phyloP scores from a whole-genome alignment of 2,888 invertebrate genomes.

The Stictocephala bisonia region DNA sequence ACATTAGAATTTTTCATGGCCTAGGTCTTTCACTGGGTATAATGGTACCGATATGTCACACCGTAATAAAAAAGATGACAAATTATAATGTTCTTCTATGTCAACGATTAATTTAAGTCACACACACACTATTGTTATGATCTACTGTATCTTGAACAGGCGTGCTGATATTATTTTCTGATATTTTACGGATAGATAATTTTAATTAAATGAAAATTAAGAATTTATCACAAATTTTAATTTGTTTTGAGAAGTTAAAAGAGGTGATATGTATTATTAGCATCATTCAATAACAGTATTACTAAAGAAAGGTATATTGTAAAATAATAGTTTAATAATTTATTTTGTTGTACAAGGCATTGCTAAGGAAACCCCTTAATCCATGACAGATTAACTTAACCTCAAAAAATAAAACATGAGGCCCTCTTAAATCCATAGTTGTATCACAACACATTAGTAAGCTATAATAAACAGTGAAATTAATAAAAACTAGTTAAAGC shows the following conservation, averaged over 20 bases:
- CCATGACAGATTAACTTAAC: slow-evolving; percentile 27
- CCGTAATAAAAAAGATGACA: background rate
- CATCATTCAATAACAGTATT: too few relatives aligned
- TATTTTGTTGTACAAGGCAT: background rate
- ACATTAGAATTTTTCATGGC: background rate
- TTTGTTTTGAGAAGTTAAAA: background rate
- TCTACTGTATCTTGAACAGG: background rate
- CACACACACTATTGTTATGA: background rate
- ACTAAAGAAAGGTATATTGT: background rate
- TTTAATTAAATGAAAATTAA: too few relatives aligned
- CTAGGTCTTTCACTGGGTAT: background rate
- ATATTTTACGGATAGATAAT: background rate
- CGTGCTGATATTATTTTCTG: background rate
- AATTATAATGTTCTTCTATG: background rate
- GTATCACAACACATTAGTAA: background rate
- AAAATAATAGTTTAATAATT: background rate
- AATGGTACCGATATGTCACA: background rate
- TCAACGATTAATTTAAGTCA: background rate
- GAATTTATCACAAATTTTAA: background rate
- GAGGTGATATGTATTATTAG: background rate
- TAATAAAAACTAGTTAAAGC: background rate
- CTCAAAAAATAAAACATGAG: slow-evolving; percentile 12
- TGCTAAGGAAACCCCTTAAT: slow-evolving; percentile 12
- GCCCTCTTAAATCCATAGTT: slow-evolving; percentile 13
- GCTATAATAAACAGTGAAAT: background rate